phyloP scores from a whole-genome alignment of 2,113 vertebrate genomes.

The Platycercus adscitus region DNA sequence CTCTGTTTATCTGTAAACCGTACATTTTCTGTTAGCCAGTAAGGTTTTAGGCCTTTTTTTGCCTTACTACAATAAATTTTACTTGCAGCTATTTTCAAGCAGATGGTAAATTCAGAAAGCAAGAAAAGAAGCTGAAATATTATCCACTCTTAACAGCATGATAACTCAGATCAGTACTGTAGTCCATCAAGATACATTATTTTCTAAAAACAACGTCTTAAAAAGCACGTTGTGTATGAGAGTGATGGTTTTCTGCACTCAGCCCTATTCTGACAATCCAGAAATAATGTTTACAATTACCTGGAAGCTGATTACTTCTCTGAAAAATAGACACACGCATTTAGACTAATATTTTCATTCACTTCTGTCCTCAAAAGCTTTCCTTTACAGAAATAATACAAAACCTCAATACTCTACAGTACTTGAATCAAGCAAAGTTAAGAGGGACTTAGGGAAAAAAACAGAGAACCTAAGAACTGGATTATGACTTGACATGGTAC shows the following conservation, averaged over 20 bases:
- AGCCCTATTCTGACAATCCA: neutral
- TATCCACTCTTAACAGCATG: neutral
- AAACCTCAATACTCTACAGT: neutral
- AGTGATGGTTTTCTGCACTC: neutral
- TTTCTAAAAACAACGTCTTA: neutral
- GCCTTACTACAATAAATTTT: neutral
- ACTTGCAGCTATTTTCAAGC: neutral
- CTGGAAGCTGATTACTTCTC: neutral
- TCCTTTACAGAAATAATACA: neutral
- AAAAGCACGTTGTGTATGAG: neutral
- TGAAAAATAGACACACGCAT: neutral
- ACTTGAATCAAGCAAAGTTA: neutral
- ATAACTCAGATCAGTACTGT: neutral
- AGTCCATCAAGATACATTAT: neutral
- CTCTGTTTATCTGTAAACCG: neutral
- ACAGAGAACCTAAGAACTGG: neutral
- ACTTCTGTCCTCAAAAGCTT: neutral
- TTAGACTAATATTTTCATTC: neutral
- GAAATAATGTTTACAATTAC: neutral
- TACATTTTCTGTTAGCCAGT: neutral
- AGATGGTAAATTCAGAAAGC: neutral
- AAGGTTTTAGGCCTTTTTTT: neutral
- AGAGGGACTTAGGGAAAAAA: neutral
- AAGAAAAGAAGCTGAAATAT: neutral
- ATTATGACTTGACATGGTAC: constrained; percentile 13